A percentile compares a stretch with the other conserved stretches of the same genome.
Conservation (phyloP, 2,888 invertebrate genomes). For the Pseudeuparius sepicola region DNA sequence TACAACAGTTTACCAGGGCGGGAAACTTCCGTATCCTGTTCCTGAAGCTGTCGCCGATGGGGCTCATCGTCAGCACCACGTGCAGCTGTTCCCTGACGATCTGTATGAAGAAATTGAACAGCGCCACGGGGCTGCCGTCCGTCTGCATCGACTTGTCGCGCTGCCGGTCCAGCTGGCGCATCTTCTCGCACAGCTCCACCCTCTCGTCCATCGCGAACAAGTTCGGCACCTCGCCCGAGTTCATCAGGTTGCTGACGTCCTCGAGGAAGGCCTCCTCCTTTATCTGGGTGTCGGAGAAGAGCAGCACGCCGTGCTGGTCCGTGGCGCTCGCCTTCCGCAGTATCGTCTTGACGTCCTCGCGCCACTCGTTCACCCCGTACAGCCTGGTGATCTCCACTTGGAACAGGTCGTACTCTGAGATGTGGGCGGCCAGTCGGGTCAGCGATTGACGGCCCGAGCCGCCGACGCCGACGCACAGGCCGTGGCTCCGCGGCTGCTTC, state of each 20-base stretch:
- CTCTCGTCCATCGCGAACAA: slow-evolving; percentile 78
- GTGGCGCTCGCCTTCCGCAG: slow-evolving; percentile 70
- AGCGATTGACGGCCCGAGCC: slow-evolving; percentile 90
- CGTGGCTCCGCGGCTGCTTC: slow-evolving; percentile 87
- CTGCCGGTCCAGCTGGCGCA: slow-evolving; percentile 83
- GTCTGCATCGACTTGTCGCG: slow-evolving; percentile 80
- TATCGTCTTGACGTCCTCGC: slow-evolving; percentile 78
- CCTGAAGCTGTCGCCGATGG: slow-evolving; percentile 76
- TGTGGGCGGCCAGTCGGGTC: slow-evolving; percentile 82
- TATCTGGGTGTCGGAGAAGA: slow-evolving; percentile 87
- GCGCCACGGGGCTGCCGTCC: slow-evolving; percentile 81
- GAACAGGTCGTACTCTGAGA: slow-evolving; percentile 86
- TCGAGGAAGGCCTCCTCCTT: slow-evolving; percentile 90
- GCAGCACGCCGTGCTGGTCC: slow-evolving; percentile 79
- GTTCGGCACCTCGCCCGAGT: slow-evolving; percentile 90
- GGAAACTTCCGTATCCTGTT: slow-evolving; percentile 83
- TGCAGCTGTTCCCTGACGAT: slow-evolving; percentile 85
- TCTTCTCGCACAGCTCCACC: slow-evolving; percentile 84
- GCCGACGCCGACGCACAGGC: slow-evolving; percentile 70
- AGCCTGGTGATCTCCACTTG: slow-evolving; percentile 85
- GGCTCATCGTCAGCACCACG: slow-evolving; percentile 82
- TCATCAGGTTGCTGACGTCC: slow-evolving; percentile 85
- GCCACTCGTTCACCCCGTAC: slow-evolving; percentile 79
- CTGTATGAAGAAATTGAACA: slow-evolving; percentile 85
- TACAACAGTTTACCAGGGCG: slow-evolving; percentile 87